Evolutionary conservation across 2,113 vertebrate species (phyloP).

Genomic region (Haemorhous mexicanus): DNA sequence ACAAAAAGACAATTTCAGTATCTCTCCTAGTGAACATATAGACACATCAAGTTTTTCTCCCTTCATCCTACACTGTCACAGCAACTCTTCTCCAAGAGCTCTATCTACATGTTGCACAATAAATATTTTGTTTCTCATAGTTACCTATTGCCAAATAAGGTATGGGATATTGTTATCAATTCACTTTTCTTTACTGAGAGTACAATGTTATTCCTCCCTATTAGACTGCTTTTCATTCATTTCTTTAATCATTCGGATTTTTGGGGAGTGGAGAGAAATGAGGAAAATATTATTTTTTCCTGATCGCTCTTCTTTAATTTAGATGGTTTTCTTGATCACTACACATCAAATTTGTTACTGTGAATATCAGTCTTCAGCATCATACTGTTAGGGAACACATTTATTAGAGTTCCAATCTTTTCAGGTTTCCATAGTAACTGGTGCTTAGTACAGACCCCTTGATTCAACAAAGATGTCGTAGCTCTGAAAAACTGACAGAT

Average conservation of each 20-base stretch:
- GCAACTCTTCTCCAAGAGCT: not conserved
- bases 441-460: not conserved
- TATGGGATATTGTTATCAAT: not conserved
- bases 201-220: not conserved
- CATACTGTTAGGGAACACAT: constrained; percentile 1
- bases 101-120: not conserved
- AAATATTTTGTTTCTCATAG: not conserved
- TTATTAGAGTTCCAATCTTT: constrained; percentile 10
- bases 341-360: not conserved
- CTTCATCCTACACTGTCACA: not conserved
- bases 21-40: not conserved
- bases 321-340: not conserved
- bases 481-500: not conserved
- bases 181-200: not conserved
- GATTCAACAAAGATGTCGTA: constrained; percentile 16
- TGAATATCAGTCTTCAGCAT: constrained; percentile 1
- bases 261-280: not conserved
- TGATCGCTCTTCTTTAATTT: not conserved
- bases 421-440: constrained; percentile 60
- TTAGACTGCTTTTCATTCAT: not conserved
- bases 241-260: not conserved
- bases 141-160: not conserved
- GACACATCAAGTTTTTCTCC: not conserved
- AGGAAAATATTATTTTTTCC: not conserved
- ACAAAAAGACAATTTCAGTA: not conserved